Conservation (phyloP, 1,140 invertebrate species). For the Lepidostoma basale region DNA sequence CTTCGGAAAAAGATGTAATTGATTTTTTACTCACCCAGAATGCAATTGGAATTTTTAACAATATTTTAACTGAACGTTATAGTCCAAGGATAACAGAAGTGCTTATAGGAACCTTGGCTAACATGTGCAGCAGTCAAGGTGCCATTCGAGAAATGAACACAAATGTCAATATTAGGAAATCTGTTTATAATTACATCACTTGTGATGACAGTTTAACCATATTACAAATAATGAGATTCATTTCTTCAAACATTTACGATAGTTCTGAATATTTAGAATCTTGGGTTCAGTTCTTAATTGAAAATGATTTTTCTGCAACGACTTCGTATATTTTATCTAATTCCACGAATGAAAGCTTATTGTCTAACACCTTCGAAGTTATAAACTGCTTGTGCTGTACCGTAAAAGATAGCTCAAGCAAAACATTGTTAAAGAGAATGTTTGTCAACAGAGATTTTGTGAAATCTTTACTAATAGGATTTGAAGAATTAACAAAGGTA, state of each 20-base stretch:
- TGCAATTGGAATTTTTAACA: slow-evolving; percentile 64
- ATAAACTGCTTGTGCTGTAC: slow-evolving; percentile 61
- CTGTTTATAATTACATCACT: slow-evolving; percentile 63
- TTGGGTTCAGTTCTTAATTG: slow-evolving; percentile 61
- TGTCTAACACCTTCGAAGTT: slow-evolving; percentile 62
- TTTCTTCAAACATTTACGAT: slow-evolving; percentile 64
- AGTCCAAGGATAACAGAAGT: slow-evolving; percentile 68
- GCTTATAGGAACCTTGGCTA: slow-evolving; percentile 73
- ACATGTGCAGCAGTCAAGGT: slow-evolving; percentile 68
- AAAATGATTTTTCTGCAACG: slow-evolving; percentile 60
- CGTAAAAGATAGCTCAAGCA: slow-evolving; percentile 50
- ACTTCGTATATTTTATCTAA: slow-evolving; percentile 70
- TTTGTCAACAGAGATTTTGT: slow-evolving; percentile 53
- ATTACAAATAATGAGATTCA: slow-evolving; percentile 70
- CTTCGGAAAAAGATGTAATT: slow-evolving; percentile 72
- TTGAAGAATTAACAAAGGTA: slow-evolving; percentile 47
- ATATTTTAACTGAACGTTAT: slow-evolving; percentile 59
- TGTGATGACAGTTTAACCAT: slow-evolving; percentile 68
- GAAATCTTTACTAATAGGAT: slow-evolving; percentile 49
- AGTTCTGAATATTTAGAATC: slow-evolving; percentile 52
- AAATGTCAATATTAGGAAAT: slow-evolving; percentile 54
- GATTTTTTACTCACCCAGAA: slow-evolving; percentile 69
- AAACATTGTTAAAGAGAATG: slow-evolving; percentile 51
- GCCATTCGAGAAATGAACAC: slow-evolving; percentile 55
- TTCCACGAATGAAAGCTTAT: slow-evolving; percentile 68